Base-by-base conservation (phyloP, 1,140 invertebrate species). In the Formica selysi region DNA sequence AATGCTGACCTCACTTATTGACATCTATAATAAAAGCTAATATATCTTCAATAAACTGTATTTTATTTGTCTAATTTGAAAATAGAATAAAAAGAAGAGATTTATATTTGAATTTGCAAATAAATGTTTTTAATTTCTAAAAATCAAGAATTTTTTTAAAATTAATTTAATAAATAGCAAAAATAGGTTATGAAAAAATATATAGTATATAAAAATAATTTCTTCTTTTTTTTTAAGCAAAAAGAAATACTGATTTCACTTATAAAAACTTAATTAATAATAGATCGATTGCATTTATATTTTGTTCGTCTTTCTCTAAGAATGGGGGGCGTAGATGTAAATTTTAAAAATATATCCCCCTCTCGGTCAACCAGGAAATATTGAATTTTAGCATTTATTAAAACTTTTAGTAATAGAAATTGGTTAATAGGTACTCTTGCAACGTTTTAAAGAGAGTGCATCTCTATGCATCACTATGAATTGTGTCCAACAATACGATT, bases 321-420 rank as follows among this genome's bases (percentile, higher is more conserved):
- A 44, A 11, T 44, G 32, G 3, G 3, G 3, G 32, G 10, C 6
- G 5, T 61, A 61, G 6, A 59, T 51, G 22, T 0, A 36, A 59
- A 19, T 41, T 76, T 73, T 32, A 73, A 73, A 54, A 73, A 73
- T 32, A 73, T 29, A 73, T 54, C 29, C 2, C 5, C 2, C 11
- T 54, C 2, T 54, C 5, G 19, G 2, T 32, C 16, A 16, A 74
- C 19, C 54, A 10, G 54, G n/a, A 74, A 36, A 41, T 62, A 76
- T 76, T 29, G 36, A 76, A 6, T 36, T 48, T 48, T 48, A 3
- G 5, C 3, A 38, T 62, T 57, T 41, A 76, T 76, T 62, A 62
- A 76, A 76, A 41, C 4, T 41, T 5, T 62, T 41, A 57, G 1
- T n/a, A 22, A 68, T 48, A 57, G 29, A 54, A 57, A 36, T 74